Percentiles rank a stretch among this genome's conserved stretches.
Evolutionary conservation across 2,113 vertebrate species (phyloP).

Genomic region (Sander vitreus): DNA sequence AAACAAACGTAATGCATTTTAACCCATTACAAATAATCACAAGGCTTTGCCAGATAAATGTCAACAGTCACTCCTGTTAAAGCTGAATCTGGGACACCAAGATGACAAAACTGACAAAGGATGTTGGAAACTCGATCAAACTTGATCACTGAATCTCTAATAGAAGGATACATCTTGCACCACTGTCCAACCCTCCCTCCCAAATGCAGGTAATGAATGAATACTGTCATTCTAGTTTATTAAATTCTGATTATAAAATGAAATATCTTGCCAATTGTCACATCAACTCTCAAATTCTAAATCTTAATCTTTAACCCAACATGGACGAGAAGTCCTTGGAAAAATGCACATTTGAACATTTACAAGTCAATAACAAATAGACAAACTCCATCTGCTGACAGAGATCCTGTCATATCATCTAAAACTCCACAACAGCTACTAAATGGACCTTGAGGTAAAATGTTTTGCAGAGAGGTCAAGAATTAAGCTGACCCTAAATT

Average conservation of each 20-base stretch:
- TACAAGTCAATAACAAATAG: too few species aligned
- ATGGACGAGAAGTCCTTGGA: neutral
- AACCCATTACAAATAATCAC: neutral
- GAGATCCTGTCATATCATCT: neutral
- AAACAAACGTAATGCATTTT: neutral
- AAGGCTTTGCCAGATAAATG: neutral
- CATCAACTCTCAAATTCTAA: neutral
- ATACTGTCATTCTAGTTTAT: neutral
- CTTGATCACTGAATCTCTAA: neutral
- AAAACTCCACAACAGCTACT: neutral
- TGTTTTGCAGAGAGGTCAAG: neutral
- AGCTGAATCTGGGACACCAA: neutral
- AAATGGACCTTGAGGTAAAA: neutral
- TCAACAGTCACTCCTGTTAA: neutral
- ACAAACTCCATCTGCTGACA: neutral
- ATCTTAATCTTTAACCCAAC: neutral
- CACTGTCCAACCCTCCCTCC: neutral
- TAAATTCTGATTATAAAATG: neutral
- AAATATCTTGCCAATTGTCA: conserved; percentile 3
- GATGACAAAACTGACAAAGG: neutral
- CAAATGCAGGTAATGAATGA: neutral
- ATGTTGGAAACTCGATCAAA: neutral
- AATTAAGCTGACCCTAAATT: neutral
- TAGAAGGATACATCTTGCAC: neutral
- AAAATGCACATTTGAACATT: neutral